phyloP scores from a whole-genome alignment of 2,113 vertebrate species.

The Lepus timidus region DNA sequence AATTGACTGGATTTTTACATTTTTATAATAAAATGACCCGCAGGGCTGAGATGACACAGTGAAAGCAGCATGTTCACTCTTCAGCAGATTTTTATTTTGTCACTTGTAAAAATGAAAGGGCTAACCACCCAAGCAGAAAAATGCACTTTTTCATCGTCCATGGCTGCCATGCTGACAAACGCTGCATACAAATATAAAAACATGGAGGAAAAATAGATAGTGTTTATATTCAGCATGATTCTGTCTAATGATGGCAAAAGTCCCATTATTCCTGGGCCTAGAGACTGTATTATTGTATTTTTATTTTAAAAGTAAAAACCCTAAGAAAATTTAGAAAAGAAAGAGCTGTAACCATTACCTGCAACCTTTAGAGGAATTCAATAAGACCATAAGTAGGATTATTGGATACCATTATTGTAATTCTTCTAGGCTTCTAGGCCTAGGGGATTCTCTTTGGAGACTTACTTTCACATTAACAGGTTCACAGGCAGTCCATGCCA shows the following conservation, averaged over 20 bases:
- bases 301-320: slow-evolving; percentile 79
- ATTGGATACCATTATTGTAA: slow-evolving; percentile 51
- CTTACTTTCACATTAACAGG: neutral
- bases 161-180: slow-evolving; percentile 91
- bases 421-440: neutral
- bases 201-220: slow-evolving; percentile 85
- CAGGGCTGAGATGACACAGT: slow-evolving; percentile 94
- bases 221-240: slow-evolving; percentile 90
- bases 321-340: slow-evolving; percentile 4
- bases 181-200: slow-evolving; percentile 90
- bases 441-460: neutral
- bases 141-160: slow-evolving; percentile 93
- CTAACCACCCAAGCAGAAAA: slow-evolving; percentile 96
- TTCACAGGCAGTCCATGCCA: neutral
- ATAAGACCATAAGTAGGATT: slow-evolving; percentile 56
- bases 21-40: slow-evolving; percentile 97
- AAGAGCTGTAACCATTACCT: slow-evolving; percentile 61
- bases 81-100: slow-evolving; percentile 94
- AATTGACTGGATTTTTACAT: slow-evolving; percentile 98
- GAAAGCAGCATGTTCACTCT: slow-evolving; percentile 93
- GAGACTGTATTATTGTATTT: slow-evolving; percentile 83
- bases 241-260: slow-evolving; percentile 87
- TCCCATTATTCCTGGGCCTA: slow-evolving; percentile 79
- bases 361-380: slow-evolving; percentile 68
- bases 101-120: slow-evolving; percentile 93